phyloP scores from a whole-genome alignment of 2,113 vertebrate genomes.

The Ariopsis seemanni region DNA sequence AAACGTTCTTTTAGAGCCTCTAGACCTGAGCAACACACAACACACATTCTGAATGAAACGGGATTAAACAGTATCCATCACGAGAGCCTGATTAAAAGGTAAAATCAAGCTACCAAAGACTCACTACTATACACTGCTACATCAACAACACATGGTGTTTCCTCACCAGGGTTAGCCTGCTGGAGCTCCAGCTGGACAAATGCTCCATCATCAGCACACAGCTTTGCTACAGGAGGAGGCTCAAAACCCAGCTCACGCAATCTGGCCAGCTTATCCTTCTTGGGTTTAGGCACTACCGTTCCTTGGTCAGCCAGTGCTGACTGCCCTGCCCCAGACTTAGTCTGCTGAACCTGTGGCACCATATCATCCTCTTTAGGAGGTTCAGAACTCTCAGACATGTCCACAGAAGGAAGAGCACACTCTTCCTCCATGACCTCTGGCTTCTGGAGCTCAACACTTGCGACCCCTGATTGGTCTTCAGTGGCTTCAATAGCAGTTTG shows the following conservation, averaged over 20 bases:
- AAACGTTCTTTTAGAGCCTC: conserved; percentile 90
- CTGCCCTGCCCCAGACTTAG: background rate
- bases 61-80: background rate
- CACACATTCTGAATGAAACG: background rate
- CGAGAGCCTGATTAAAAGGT: background rate
- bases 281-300: conserved; percentile 63
- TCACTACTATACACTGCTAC: no score
- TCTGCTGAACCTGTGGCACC: background rate
- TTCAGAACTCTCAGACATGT: background rate
- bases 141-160: background rate
- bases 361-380: background rate
- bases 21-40: conserved; percentile 72
- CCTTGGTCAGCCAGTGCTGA: conserved; percentile 16
- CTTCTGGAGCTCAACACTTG: background rate
- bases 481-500: background rate
- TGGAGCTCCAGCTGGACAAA: conserved; percentile 86
- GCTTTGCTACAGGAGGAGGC: conserved; percentile 81
- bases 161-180: conserved; percentile 79
- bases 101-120: background rate
- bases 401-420: background rate
- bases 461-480: conserved; percentile 36
- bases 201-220: conserved; percentile 78
- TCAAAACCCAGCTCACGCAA: conserved; percentile 86
- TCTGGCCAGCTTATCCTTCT: conserved; percentile 78
- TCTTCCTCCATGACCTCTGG: background rate